These are phyloP conservation scores for Archocentrus centrarchus DNA, from an alignment of 2,113 vertebrate species.

Conservation along the genomic window DNA sequence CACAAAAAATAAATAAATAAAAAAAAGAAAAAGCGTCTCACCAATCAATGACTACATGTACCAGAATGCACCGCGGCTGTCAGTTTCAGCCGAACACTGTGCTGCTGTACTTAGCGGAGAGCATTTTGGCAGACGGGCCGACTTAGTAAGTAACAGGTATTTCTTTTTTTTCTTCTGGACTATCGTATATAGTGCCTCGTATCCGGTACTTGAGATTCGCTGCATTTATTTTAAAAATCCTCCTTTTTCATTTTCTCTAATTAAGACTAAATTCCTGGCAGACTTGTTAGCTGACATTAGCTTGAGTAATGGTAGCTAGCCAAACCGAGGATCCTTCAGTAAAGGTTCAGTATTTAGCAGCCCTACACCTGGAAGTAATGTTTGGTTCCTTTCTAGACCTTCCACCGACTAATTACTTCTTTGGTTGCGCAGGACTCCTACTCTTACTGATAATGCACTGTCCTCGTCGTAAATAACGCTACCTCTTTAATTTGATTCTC, in stretches of 20 bases:
- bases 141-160: conserved; percentile 53
- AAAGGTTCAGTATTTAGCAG: neutral
- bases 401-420: neutral
- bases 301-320: conserved; percentile 51
- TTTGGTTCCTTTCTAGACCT: conserved; percentile 7
- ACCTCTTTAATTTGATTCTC: neutral
- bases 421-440: neutral
- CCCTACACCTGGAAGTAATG: conserved; percentile 13
- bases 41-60: conserved; percentile 40
- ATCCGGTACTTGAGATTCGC: neutral
- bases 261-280: neutral
- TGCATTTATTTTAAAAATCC: neutral
- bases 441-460: neutral
- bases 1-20: no score
- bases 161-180: neutral
- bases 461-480: neutral
- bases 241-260: neutral
- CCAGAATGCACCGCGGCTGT: conserved; percentile 70
- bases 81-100: neutral
- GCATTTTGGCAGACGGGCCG: conserved; percentile 34
- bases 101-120: conserved; percentile 11
- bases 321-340: neutral
- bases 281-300: conserved; percentile 39
- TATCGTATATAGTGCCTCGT: neutral
- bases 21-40: neutral